A percentile compares a stretch with the other conserved stretches of the same genome.
Evolutionary conservation across 2,113 vertebrate genomes (phyloP).

Genomic region (Pachyramphus minor): DNA sequence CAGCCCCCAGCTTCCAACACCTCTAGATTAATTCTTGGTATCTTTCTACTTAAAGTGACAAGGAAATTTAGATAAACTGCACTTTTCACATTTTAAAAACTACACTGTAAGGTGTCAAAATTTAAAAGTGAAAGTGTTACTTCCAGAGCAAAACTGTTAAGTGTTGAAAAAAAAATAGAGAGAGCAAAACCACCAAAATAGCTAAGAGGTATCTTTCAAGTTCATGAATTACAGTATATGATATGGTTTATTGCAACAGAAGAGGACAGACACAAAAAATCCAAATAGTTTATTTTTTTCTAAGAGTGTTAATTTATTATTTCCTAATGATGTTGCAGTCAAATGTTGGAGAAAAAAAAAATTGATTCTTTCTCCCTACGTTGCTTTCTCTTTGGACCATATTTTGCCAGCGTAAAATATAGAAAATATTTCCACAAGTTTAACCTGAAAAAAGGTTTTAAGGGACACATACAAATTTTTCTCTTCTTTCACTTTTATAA

Average conservation of each 20-base stretch:
- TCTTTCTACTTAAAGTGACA: neutral
- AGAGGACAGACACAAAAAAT: neutral
- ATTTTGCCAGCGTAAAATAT: neutral
- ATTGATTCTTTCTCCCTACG: neutral
- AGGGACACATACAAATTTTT: neutral
- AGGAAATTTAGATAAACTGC: constrained; percentile 8
- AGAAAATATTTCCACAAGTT: neutral
- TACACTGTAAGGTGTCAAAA: neutral
- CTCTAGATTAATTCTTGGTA: neutral
- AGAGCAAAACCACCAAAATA: neutral
- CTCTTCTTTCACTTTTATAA: neutral
- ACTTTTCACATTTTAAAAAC: constrained; percentile 19
- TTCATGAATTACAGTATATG: neutral
- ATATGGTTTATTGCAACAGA: neutral
- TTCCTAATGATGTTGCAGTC: neutral
- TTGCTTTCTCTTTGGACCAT: neutral
- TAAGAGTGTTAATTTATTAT: neutral
- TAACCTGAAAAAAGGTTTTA: neutral
- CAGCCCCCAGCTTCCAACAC: neutral
- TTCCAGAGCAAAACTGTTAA: constrained; percentile 26
- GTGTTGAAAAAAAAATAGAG: constrained; percentile 1
- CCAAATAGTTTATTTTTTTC: neutral
- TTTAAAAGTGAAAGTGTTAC: constrained; percentile 12
- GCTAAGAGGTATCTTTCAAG: neutral
- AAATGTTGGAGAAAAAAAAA: neutral